Evolutionary conservation across 2,113 vertebrate genomes (phyloP).

Genomic region (Tinamus guttatus): DNA sequence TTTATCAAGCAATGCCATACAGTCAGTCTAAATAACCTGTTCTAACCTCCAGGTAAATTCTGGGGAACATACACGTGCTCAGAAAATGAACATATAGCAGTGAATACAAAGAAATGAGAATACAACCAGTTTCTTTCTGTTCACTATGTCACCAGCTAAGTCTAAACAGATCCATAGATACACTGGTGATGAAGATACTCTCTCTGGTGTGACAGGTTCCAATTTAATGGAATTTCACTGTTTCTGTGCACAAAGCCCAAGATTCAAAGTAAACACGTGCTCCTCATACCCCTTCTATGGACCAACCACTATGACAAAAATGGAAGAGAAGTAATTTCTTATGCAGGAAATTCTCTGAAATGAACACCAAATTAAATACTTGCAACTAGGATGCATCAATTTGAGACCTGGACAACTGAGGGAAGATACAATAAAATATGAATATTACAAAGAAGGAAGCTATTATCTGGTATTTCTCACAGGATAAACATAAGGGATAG

Average conservation of each 20-base stretch:
- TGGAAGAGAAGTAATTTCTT: neutral
- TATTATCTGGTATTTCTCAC: neutral
- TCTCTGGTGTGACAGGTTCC: neutral
- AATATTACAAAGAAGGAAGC: neutral
- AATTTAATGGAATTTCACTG: neutral
- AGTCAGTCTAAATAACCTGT: neutral
- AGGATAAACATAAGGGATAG: neutral
- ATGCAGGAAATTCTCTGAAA: neutral
- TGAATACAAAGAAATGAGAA: neutral
- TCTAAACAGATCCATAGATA: neutral
- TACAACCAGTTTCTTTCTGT: neutral
- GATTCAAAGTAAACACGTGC: neutral
- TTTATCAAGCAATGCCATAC: neutral
- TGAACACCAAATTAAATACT: neutral
- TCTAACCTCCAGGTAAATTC: neutral
- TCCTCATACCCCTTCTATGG: neutral
- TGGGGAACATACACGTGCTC: neutral
- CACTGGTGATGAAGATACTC: neutral
- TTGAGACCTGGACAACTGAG: neutral
- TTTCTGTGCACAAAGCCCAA: neutral
- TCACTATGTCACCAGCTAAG: neutral
- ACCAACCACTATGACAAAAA: neutral
- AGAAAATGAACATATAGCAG: accelerated
- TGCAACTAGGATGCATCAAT: neutral
- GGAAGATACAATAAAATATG: neutral